phyloP scores from a whole-genome alignment of 2,113 vertebrate genomes.

The Cryptotis parvus region DNA sequence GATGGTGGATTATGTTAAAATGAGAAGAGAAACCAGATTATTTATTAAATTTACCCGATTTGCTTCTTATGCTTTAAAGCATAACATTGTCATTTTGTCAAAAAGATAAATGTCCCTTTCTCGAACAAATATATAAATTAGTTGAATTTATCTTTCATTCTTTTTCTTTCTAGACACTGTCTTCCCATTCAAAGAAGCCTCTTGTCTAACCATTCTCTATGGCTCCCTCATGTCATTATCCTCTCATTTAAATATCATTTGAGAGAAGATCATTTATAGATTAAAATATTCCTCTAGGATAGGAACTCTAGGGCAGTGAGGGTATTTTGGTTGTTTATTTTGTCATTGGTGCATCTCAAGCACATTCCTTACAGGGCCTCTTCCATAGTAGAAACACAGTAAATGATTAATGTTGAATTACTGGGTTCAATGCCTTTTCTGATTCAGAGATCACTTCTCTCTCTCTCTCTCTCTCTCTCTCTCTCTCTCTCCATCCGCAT shows the following conservation, averaged over 20 bases:
- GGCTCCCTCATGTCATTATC: background rate
- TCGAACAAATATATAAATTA: slow-evolving; percentile 14
- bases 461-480: background rate
- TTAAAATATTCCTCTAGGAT: background rate
- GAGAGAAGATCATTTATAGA: background rate
- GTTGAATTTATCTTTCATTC: background rate
- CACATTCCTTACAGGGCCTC: background rate
- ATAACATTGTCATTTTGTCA: background rate
- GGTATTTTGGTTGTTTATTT: background rate
- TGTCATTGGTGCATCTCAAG: background rate
- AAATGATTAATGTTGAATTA: slow-evolving; percentile 4
- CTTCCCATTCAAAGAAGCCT: background rate
- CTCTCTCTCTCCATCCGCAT: background rate
- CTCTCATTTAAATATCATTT: background rate
- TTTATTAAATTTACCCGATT: background rate
- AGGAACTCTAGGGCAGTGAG: background rate
- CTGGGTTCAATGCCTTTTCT: background rate
- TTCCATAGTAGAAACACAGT: background rate
- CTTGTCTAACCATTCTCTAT: background rate
- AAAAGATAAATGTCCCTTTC: background rate
- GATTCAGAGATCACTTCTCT: background rate
- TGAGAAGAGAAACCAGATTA: background rate
- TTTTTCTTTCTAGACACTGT: background rate
- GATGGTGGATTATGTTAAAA: background rate
- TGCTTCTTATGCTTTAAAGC: background rate